phyloP scores from a whole-genome alignment of 2,888 invertebrate genomes.

The Eumacrocentrus americanus region DNA sequence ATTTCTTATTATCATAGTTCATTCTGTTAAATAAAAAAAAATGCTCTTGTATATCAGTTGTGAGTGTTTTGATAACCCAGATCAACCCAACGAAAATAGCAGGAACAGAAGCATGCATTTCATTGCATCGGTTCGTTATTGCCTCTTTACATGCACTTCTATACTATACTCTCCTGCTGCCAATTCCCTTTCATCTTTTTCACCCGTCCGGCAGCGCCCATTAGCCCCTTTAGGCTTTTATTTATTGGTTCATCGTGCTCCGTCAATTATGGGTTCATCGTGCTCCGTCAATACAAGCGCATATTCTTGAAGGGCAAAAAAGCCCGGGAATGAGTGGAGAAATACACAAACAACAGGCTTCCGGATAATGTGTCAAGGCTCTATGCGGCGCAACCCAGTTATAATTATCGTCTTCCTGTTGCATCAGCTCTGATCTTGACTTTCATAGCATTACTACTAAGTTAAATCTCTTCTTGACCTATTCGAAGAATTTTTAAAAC shows the following conservation, averaged over 20 bases:
- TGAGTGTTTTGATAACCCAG: conserved; percentile 53
- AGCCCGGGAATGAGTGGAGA: background rate
- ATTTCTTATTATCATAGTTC: background rate
- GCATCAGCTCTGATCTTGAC: conserved; percentile 26
- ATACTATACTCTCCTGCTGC: background rate
- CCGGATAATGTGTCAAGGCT: conserved; percentile 36
- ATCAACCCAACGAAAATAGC: conserved; percentile 55
- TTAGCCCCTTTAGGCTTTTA: too few relatives aligned
- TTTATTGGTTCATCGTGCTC: background rate
- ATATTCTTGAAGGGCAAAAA: conserved; percentile 3
- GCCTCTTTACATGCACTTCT: too few relatives aligned
- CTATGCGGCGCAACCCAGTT: conserved; percentile 24
- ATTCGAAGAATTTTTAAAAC: background rate
- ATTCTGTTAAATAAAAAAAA: conserved; percentile 8
- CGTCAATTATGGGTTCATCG: conserved; percentile 1
- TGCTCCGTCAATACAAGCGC: too few relatives aligned
- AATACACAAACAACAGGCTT: background rate
- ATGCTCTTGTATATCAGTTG: too few relatives aligned
- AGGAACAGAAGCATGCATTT: conserved; percentile 19
- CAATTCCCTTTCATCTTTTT: conserved; percentile 20
- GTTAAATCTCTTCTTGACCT: conserved; percentile 1
- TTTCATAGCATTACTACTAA: conserved; percentile 14
- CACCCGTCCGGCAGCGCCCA: background rate
- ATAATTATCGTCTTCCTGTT: conserved; percentile 34
- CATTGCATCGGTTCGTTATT: conserved; percentile 11